Evolutionary conservation across 1,140 invertebrate species (phyloP).

Genomic region (Drosophila sulfurigaster): DNA sequence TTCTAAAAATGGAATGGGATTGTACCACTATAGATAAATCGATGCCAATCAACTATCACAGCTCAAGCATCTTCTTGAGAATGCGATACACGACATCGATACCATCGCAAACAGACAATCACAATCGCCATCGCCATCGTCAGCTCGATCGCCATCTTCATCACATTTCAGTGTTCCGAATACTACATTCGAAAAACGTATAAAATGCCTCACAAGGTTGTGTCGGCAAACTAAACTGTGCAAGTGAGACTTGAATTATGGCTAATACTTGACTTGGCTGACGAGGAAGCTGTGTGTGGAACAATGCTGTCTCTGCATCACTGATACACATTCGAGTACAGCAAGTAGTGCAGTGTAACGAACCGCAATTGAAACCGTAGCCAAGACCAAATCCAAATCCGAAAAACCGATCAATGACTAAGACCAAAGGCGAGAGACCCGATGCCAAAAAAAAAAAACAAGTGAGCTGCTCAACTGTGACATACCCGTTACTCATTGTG

Average conservation of each 20-base stretch:
- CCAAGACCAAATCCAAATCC: slow-evolving; percentile 8
- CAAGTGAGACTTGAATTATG: slow-evolving; percentile 34
- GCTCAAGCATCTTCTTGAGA: slow-evolving; percentile 67
- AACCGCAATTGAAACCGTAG: neutral
- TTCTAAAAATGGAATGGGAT: slow-evolving; percentile 16
- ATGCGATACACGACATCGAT: slow-evolving; percentile 44
- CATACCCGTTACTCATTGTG: too few species aligned
- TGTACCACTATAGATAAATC: slow-evolving; percentile 43
- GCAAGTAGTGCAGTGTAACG: slow-evolving; percentile 43
- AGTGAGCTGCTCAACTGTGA: too few species aligned
- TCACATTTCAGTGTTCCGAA: slow-evolving; percentile 27
- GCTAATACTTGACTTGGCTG: slow-evolving; percentile 32
- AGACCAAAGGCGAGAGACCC: slow-evolving; percentile 41
- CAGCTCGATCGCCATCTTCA: slow-evolving; percentile 27
- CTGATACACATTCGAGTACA: neutral
- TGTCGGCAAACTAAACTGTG: slow-evolving; percentile 15
- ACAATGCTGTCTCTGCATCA: slow-evolving; percentile 20
- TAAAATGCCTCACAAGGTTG: slow-evolving; percentile 51
- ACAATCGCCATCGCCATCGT: slow-evolving; percentile 29
- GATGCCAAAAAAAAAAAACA: slow-evolving; percentile 31
- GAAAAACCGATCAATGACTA: slow-evolving; percentile 37
- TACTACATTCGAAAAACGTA: slow-evolving; percentile 46
- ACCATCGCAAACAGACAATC: slow-evolving; percentile 5
- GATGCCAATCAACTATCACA: slow-evolving; percentile 71
- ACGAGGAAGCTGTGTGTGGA: slow-evolving; percentile 59